Percentiles rank a stretch among this genome's conserved stretches.
Conservation (phyloP, 1,140 invertebrate species). For the Drosophila navojoa region DNA sequence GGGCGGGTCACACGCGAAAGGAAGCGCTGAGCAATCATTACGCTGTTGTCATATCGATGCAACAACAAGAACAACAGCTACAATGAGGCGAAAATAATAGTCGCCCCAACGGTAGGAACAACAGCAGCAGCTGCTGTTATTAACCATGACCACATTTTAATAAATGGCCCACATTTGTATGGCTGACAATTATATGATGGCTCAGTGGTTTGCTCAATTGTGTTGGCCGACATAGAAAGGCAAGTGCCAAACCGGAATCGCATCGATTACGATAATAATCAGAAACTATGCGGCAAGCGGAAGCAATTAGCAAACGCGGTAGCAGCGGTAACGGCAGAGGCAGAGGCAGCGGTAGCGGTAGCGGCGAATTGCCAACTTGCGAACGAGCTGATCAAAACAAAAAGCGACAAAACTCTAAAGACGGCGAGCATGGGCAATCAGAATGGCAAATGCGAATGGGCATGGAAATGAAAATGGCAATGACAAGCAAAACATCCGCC, state of each 20-base stretch:
- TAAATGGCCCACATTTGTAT: conserved; percentile 55
- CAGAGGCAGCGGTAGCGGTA: conserved; percentile 23
- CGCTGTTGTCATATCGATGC: conserved; percentile 68
- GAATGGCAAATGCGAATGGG: conserved; percentile 42
- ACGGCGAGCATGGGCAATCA: conserved; percentile 37
- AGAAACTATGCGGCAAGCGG: conserved; percentile 39
- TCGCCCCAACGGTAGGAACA: neutral
- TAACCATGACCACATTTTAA: conserved; percentile 32
- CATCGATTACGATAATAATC: conserved; percentile 64
- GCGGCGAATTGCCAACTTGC: conserved; percentile 54
- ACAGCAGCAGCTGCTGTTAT: conserved; percentile 1
- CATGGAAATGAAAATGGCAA: conserved; percentile 40
- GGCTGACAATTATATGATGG: conserved; percentile 7
- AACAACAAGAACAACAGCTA: conserved; percentile 15
- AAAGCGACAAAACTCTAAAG: conserved; percentile 29
- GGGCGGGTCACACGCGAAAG: conserved; percentile 64
- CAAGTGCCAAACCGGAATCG: conserved; percentile 54
- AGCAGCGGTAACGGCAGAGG: conserved; percentile 19
- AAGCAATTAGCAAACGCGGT: conserved; percentile 47
- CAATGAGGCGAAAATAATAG: conserved; percentile 2
- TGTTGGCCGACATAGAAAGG: conserved; percentile 63
- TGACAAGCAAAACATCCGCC: conserved; percentile 56
- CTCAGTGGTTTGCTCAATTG: conserved; percentile 5
- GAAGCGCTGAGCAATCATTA: conserved; percentile 79
- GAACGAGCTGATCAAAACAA: conserved; percentile 73